Percentiles rank a stretch among this genome's conserved stretches.
phyloP scores from a whole-genome alignment of 2,113 vertebrate genomes.

The Hemiscyllium ocellatum region DNA sequence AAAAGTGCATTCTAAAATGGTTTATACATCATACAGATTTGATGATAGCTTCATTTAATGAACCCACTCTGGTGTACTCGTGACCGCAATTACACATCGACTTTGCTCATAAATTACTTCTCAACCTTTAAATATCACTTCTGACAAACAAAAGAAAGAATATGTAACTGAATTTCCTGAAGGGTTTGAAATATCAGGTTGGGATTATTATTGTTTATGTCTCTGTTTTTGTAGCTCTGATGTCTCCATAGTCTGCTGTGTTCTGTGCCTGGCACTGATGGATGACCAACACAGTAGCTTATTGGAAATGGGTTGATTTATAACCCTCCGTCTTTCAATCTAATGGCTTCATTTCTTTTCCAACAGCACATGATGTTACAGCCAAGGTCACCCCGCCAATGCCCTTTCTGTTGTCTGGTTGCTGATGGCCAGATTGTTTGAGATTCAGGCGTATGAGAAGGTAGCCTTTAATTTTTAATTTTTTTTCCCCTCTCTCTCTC shows the following conservation, averaged over 20 bases:
- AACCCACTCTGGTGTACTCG: slow-evolving; percentile 56
- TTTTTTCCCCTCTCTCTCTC: slow-evolving; percentile 52
- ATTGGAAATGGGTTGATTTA: slow-evolving; percentile 99
- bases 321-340: slow-evolving; percentile 88
- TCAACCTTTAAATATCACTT: slow-evolving; percentile 75
- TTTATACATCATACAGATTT: slow-evolving; percentile 27
- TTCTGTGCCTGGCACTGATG: slow-evolving; percentile 80
- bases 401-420: slow-evolving; percentile 88
- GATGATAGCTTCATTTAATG: slow-evolving; percentile 51
- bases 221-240: slow-evolving; percentile 73
- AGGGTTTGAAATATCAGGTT: slow-evolving; percentile 75
- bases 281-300: slow-evolving; percentile 99
- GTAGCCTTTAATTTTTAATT: slow-evolving; percentile 60
- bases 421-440: slow-evolving; percentile 83
- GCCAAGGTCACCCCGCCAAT: slow-evolving; percentile 97
- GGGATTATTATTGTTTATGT: slow-evolving; percentile 94
- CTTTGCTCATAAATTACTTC: slow-evolving; percentile 68
- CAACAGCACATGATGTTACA: slow-evolving; percentile 94
- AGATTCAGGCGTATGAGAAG: slow-evolving; percentile 44
- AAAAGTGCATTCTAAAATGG: slow-evolving; percentile 20
- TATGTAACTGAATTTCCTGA: slow-evolving; percentile 79
- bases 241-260: slow-evolving; percentile 80
- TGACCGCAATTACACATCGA: slow-evolving; percentile 58
- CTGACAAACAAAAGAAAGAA: slow-evolving; percentile 79
- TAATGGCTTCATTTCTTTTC: slow-evolving; percentile 99